These are phyloP conservation scores for Scelioninae gen. 1 DNA, from an alignment of 2,888 invertebrate genomes.

Conservation along the genomic window DNA sequence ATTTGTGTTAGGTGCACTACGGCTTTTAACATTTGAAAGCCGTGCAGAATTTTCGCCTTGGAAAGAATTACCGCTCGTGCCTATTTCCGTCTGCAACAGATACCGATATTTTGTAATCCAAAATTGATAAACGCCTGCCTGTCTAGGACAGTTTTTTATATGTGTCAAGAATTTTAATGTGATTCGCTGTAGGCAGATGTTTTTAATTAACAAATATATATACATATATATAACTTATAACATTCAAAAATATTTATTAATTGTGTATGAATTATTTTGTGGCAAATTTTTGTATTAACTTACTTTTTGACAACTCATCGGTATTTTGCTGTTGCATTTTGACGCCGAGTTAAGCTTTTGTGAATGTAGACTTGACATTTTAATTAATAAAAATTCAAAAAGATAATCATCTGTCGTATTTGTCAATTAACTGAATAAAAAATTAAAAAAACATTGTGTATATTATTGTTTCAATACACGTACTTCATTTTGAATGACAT, in stretches of 20 bases:
- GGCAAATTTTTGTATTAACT: background rate
- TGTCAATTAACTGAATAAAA: slow-evolving; percentile 5
- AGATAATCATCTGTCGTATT: background rate
- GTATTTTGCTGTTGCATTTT: slow-evolving; percentile 42
- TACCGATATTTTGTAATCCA: slow-evolving; percentile 47
- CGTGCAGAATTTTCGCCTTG: slow-evolving; percentile 46
- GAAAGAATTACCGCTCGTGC: slow-evolving; percentile 4
- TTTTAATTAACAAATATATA: background rate
- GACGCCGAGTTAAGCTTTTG: background rate
- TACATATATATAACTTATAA: too few relatives aligned
- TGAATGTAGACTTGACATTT: slow-evolving; percentile 27
- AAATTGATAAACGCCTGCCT: slow-evolving; percentile 33
- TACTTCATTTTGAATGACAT: slow-evolving; percentile 28
- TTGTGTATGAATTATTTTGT: background rate
- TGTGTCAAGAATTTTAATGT: slow-evolving; percentile 1
- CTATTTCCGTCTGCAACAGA: slow-evolving; percentile 46
- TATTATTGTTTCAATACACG: slow-evolving; percentile 5
- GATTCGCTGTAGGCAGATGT: background rate
- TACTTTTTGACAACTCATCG: slow-evolving; percentile 30
- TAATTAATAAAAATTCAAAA: background rate
- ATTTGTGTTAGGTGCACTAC: slow-evolving; percentile 12
- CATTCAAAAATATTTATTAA: background rate
- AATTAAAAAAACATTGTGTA: slow-evolving; percentile 6
- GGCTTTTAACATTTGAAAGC: slow-evolving; percentile 14
- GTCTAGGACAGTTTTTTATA: slow-evolving; percentile 17